These are phyloP conservation scores for Zaprionus tsacasi DNA, from an alignment of 1,140 invertebrate genomes.

Conservation along the genomic window DNA sequence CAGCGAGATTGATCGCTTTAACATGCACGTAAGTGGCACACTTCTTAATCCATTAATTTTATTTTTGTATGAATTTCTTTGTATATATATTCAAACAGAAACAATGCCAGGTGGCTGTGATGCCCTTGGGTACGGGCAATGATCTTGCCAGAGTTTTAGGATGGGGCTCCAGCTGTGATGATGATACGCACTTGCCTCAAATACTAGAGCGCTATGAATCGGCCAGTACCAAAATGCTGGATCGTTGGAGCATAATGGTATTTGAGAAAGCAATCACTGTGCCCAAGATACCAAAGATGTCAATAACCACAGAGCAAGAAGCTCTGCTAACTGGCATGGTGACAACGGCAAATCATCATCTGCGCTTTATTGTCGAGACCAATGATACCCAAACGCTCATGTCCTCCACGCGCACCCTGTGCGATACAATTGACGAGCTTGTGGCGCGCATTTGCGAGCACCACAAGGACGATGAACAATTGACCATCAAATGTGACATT, in stretches of 20 bases:
- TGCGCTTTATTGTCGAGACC: slow-evolving; percentile 94
- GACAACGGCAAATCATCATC: slow-evolving; percentile 91
- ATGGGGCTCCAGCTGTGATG: slow-evolving; percentile 98
- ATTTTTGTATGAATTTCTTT: too few species aligned
- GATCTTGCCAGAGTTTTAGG: slow-evolving; percentile 96
- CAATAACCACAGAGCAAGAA: slow-evolving; percentile 85
- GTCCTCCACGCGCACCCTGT: slow-evolving; percentile 91
- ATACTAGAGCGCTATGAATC: slow-evolving; percentile 97
- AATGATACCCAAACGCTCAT: slow-evolving; percentile 91
- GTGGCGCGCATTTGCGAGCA: slow-evolving; percentile 87
- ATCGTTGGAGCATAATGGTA: slow-evolving; percentile 97
- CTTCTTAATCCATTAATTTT: neutral
- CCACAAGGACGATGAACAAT: slow-evolving; percentile 86
- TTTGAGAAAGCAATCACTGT: slow-evolving; percentile 91
- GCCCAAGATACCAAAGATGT: slow-evolving; percentile 85
- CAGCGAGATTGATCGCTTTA: slow-evolving; percentile 95
- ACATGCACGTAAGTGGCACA: slow-evolving; percentile 92
- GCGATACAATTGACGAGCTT: slow-evolving; percentile 93
- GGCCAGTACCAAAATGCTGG: slow-evolving; percentile 97
- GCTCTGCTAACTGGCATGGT: slow-evolving; percentile 89
- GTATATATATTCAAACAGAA: slow-evolving; percentile 86
- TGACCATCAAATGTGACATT: slow-evolving; percentile 89
- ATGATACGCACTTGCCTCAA: slow-evolving; percentile 96
- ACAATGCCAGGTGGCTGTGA: slow-evolving; percentile 95
- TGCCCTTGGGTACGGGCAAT: slow-evolving; percentile 98